Evolutionary conservation across 2,888 invertebrate species (phyloP), one percentile per base, ranked within the genome.

Genomic region (Caenorhabditis becei): DNA sequence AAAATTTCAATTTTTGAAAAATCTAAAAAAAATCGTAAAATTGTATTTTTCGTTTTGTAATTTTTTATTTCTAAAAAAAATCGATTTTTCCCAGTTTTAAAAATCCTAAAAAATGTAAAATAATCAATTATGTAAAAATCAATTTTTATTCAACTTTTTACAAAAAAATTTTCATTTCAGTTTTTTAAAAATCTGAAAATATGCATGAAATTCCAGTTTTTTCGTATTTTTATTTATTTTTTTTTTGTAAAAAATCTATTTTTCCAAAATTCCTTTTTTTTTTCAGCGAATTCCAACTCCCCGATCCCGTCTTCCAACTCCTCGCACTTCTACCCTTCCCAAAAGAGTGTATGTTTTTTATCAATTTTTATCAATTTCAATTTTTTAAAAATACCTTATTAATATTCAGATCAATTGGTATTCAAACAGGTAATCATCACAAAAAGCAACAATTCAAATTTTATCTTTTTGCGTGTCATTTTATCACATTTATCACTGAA

Each of bases 341-440:
- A 80, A 80, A 41, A 53, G 80, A 77, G 80, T 80, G 80, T 80
- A 56, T 23, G 77, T 70, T 35, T 47, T 59, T 59, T 10, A n/a
- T 20, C 26, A n/a, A 53, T 62, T 18, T 35, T 53, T n/a, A n/a
- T n/a, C n/a, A n/a, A 16, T 37, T 53, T 41, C 0, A 7, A 14
- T 11, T 47, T 41, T 32, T 56, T 35, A 35, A 56, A 35, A 35
- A 63, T 47, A 44, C n/a, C n/a, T 24, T 1, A 49, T 32, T 11
- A 16, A 7, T 62, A 53, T 79, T 28, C 28, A 80, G 80, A 18
- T 80, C 80, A 18, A 70, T 80, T 28, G 80, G 65, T 32, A 47
- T 80, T 54, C 80, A 80, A 54, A 80, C 80, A 80, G 80, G 80
- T 80, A n/a, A 23, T 24, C 24, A 32, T 10, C 10, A 14, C 10